A percentile compares a stretch with the other conserved stretches of the same genome.
Conservation (phyloP, 2,113 vertebrate species). For the Salvelinus fontinalis region DNA sequence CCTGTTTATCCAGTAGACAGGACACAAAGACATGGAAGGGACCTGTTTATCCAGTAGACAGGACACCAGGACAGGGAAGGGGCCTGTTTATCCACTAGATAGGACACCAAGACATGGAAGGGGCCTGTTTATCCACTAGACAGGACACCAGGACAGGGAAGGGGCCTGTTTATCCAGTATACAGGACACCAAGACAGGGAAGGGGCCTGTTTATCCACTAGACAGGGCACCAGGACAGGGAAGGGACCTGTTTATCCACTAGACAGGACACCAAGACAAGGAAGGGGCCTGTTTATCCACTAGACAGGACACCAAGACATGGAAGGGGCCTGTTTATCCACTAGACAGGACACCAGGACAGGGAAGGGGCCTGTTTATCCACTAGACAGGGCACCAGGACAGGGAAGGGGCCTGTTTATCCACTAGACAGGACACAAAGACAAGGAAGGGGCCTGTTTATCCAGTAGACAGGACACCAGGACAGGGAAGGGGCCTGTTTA, state of each 20-base stretch:
- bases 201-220: too few relatives aligned
- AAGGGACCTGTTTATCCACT: not conserved
- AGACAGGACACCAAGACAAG: constrained; percentile 30
- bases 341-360: constrained; percentile 1
- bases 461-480: not conserved
- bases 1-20: not conserved
- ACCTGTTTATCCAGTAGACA: not conserved
- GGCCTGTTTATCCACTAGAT: not conserved
- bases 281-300: not conserved
- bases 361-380: constrained; percentile 34
- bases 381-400: not conserved
- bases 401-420: constrained; percentile 38
- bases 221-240: constrained; percentile 34
- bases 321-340: constrained; percentile 24
- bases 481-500: constrained; percentile 41
- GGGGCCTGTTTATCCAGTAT: too few relatives aligned
- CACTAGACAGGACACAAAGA: not conserved
- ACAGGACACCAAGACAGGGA: constrained; percentile 40
- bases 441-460: constrained; percentile 40
- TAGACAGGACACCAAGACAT: constrained; percentile 19
- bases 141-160: constrained; percentile 40
- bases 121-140: too few relatives aligned
- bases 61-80: constrained; percentile 40
- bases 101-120: constrained; percentile 38
- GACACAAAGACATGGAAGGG: constrained; percentile 41